phyloP scores from a whole-genome alignment of 2,888 invertebrate genomes.

The Xestobium rufovillosum region DNA sequence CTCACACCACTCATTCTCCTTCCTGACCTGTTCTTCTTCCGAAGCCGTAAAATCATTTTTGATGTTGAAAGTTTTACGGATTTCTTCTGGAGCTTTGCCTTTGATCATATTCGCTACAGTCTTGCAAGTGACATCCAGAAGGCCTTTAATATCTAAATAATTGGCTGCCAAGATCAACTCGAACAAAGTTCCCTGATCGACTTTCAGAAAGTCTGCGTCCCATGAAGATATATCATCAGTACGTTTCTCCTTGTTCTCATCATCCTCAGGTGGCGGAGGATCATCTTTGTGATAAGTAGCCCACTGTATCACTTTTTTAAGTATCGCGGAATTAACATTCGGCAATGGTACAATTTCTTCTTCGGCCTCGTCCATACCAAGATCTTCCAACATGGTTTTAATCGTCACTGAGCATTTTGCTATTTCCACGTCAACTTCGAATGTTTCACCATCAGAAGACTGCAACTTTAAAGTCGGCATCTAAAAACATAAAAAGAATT shows the following conservation, averaged over 20 bases:
- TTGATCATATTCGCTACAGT: slow-evolving; percentile 98
- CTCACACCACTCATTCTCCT: slow-evolving; percentile 93
- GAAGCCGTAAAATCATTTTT: slow-evolving; percentile 94
- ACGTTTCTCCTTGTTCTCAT: slow-evolving; percentile 95
- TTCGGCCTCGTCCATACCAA: slow-evolving; percentile 86
- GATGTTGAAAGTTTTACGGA: slow-evolving; percentile 93
- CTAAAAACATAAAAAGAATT: slow-evolving; percentile 38
- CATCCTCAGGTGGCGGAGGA: slow-evolving; percentile 91
- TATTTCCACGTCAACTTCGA: slow-evolving; percentile 93
- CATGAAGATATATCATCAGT: slow-evolving; percentile 98
- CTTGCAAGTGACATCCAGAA: slow-evolving; percentile 96
- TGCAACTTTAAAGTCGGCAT: slow-evolving; percentile 94
- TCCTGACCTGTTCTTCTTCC: slow-evolving; percentile 97
- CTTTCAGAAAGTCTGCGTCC: slow-evolving; percentile 99
- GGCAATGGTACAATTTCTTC: slow-evolving; percentile 94
- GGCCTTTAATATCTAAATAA: slow-evolving; percentile 91
- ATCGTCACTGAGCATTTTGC: slow-evolving; percentile 97
- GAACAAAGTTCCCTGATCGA: slow-evolving; percentile 94
- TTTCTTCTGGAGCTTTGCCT: slow-evolving; percentile 96
- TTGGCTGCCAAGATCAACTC: slow-evolving; percentile 96
- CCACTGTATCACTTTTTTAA: slow-evolving; percentile 91
- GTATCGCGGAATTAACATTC: slow-evolving; percentile 94
- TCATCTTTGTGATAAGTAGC: slow-evolving; percentile 93
- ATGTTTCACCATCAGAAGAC: slow-evolving; percentile 91
- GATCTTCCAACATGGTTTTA: slow-evolving; percentile 95